Percentiles rank a stretch among this genome's conserved stretches.
Evolutionary conservation across 2,797 vertebrate species (phyloP).

Genomic region (Malacoctenus gilli): DNA sequence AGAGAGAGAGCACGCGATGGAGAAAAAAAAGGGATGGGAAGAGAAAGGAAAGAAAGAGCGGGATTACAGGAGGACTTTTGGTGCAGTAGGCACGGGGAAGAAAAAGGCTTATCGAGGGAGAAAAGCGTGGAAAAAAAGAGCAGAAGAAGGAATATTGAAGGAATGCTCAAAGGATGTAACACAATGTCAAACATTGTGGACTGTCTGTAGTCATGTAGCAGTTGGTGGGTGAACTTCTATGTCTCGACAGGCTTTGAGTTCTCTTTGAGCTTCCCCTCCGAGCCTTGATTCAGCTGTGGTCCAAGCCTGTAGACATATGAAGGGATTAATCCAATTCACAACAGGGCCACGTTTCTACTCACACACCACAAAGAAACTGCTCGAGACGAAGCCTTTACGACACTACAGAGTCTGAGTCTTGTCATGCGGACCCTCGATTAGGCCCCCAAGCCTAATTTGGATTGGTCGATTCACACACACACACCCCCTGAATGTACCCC

Average conservation of each 20-base stretch:
- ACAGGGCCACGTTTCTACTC: conserved; percentile 44
- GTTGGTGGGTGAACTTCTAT: conserved; percentile 47
- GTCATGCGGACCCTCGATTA: too few relatives aligned
- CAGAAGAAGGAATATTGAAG: conserved; percentile 12
- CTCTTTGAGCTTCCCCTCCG: conserved; percentile 27
- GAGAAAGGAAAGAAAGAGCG: not conserved
- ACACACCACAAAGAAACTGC: conserved; percentile 22
- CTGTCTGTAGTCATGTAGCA: conserved; percentile 38
- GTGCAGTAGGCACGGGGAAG: conserved; percentile 17
- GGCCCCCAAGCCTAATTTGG: too few relatives aligned
- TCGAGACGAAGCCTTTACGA: conserved; percentile 14
- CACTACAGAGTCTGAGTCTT: not conserved
- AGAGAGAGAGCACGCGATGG: conserved; percentile 49
- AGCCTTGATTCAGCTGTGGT: conserved; percentile 58
- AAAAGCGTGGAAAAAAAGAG: not conserved
- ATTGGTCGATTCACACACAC: too few relatives aligned
- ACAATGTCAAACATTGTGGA: conserved; percentile 40
- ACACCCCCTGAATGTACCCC: too few relatives aligned
- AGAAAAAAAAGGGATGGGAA: conserved; percentile 17
- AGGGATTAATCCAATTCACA: conserved; percentile 64
- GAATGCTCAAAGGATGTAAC: conserved; percentile 44
- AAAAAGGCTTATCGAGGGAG: conserved; percentile 25
- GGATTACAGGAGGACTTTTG: conserved; percentile 27
- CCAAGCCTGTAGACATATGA: conserved; percentile 12
- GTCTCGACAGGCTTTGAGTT: conserved; percentile 47